These are phyloP conservation scores for Folsomia manolachei DNA, from an alignment of 2,888 invertebrate species.

Conservation along the genomic window DNA sequence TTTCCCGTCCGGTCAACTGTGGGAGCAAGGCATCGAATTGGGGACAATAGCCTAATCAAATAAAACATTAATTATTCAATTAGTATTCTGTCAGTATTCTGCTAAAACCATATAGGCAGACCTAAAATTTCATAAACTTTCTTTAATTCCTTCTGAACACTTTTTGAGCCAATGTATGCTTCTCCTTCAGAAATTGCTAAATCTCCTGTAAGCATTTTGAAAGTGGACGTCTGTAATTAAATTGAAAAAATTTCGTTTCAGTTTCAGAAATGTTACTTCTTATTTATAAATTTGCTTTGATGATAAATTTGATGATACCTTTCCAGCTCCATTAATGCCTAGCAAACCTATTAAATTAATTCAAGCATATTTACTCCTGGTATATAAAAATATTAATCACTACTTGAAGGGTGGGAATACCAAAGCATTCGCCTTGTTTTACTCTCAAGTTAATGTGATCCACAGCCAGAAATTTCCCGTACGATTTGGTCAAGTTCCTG, in stretches of 20 bases:
- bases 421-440: constrained; percentile 73
- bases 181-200: constrained; percentile 68
- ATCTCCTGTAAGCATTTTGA: constrained; percentile 82
- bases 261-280: too few relatives aligned
- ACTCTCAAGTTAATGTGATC: constrained; percentile 71
- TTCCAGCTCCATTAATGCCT: constrained; percentile 74
- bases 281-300: too few relatives aligned
- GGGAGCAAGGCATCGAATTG: constrained; percentile 57
- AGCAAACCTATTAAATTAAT: constrained; percentile 8
- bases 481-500: constrained; percentile 68
- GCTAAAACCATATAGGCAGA: not conserved
- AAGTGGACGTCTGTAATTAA: constrained; percentile 55
- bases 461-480: constrained; percentile 70
- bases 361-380: not conserved
- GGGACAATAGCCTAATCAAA: constrained; percentile 61
- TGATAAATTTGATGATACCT: too few relatives aligned
- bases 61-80: not conserved
- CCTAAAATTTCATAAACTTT: constrained; percentile 45
- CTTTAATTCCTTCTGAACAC: constrained; percentile 43
- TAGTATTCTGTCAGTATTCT: not conserved
- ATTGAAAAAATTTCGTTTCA: not conserved
- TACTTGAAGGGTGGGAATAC: constrained; percentile 52
- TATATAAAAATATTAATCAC: not conserved
- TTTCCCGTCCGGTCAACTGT: constrained; percentile 13
- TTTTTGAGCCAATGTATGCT: constrained; percentile 64